These are phyloP conservation scores for Adineta ricciae DNA, from an alignment of 2,888 invertebrate genomes.

Conservation along the genomic window DNA sequence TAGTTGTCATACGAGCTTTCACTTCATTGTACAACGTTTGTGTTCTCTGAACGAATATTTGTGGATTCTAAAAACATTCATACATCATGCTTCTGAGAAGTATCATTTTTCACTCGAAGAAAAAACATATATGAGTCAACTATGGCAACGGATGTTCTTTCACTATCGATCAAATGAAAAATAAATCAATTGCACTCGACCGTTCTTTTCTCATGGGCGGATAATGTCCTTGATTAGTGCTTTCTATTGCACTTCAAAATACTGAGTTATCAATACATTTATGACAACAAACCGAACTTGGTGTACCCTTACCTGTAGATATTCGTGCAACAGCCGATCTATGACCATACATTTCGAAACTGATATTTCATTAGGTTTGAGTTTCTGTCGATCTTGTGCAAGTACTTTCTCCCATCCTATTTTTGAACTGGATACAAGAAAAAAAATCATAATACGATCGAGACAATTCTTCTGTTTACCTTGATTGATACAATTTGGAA, in stretches of 20 bases:
- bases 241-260: no score
- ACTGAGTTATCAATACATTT: no score
- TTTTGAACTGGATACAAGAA: background rate
- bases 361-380: background rate
- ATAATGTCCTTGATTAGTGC: no score
- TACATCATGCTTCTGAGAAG: background rate
- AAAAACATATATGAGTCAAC: background rate
- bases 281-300: no score
- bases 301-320: background rate
- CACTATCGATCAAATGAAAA: no score
- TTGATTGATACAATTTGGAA: background rate
- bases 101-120: background rate
- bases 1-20: background rate
- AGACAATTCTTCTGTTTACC: background rate
- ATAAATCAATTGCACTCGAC: no score
- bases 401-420: background rate
- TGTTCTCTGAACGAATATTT: background rate
- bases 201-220: no score
- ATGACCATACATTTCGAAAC: background rate
- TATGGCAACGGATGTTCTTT: no score
- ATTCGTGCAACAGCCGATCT: background rate
- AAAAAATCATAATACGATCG: no score
- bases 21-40: background rate
- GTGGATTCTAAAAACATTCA: background rate
- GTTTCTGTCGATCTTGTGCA: background rate